Evolutionary conservation across 2,888 invertebrate genomes (phyloP).

Genomic region (Pristionchus fissidentatus): DNA sequence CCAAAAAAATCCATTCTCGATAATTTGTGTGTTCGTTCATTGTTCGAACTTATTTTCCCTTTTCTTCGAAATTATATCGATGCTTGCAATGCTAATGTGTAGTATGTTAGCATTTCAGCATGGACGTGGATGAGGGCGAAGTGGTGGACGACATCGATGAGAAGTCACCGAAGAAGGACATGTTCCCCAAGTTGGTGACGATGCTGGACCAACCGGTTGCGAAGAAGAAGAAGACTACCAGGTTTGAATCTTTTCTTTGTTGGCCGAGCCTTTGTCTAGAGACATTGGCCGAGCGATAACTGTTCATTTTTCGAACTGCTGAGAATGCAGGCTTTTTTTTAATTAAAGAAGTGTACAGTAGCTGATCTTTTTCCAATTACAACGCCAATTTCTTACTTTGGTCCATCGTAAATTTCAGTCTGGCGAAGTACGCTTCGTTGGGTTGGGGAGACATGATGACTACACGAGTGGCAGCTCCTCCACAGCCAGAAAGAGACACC

Average conservation of each 20-base stretch:
- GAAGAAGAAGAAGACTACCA: conserved; percentile 34
- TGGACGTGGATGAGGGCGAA: conserved; percentile 36
- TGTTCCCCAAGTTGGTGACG: conserved; percentile 13
- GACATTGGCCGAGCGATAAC: neutral
- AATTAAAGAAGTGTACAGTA: neutral
- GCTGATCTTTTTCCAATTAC: neutral
- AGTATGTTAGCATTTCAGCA: neutral
- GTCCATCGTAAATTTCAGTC: neutral
- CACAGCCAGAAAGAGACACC: neutral
- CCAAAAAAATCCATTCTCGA: too few relatives aligned
- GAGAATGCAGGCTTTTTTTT: too few relatives aligned
- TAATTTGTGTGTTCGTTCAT: too few relatives aligned
- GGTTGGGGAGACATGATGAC: conserved; percentile 47
- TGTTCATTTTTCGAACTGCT: too few relatives aligned
- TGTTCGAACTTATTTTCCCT: too few relatives aligned
- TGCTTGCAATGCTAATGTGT: neutral
- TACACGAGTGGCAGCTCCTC: neutral
- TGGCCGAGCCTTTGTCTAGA: too few relatives aligned
- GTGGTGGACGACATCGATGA: conserved; percentile 35
- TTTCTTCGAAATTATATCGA: too few relatives aligned
- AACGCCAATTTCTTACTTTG: neutral
- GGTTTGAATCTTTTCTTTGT: neutral
- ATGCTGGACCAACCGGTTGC: neutral
- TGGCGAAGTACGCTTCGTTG: conserved; percentile 22
- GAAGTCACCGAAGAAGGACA: conserved; percentile 10